Evolutionary conservation across 2,888 invertebrate genomes (phyloP), one percentile per base, ranked within the genome.

Genomic region (Drepana falcataria): DNA sequence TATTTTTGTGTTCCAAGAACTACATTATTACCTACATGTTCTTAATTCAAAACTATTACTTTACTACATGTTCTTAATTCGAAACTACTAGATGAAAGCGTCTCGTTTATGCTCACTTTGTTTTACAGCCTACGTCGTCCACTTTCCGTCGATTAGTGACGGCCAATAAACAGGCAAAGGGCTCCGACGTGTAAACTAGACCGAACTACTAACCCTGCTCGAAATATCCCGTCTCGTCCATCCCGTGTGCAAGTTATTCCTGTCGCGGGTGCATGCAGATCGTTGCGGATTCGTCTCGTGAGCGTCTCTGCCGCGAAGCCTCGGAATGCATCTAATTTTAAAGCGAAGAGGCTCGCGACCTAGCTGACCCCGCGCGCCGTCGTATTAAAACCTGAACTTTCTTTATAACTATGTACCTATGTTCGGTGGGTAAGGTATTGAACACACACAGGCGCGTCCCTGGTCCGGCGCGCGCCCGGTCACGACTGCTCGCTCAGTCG

Each of bases 271-370:
- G 75, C 73, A 74, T 72, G 71, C 75, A 69, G 69, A 81, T 77
- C 73, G 76, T 77, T 76, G 80, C 79, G 71, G 80, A 83, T 79
- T 79, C 79, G 77, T 79, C 79, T 79, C 78, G 79, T 81, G 73
- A 73, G 78, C 72, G 71, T 75, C 73, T 79, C 71, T 75, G 71
- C 81, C 68, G 71, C 79, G 72, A 86, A 86, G 85, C 85, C 83
- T 86, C 77, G 89, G 90, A 86, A 91, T 89, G 90, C 88, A 88
- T 89, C 88, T 91, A 89, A 90, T 90, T 90, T 90, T 90, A 87
- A 81, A 88, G 81, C 87, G 85, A 85, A 85, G 88, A 87, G 85
- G 83, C 88, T 88, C 85, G 85, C 87, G 88, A 90, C 88, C 90
- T 80, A 76, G 73, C 84, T 87, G 91, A 90, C 91, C 90, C 85